Evolutionary conservation across 2,888 invertebrate species (phyloP).

Genomic region (Osmoderma eremita): DNA sequence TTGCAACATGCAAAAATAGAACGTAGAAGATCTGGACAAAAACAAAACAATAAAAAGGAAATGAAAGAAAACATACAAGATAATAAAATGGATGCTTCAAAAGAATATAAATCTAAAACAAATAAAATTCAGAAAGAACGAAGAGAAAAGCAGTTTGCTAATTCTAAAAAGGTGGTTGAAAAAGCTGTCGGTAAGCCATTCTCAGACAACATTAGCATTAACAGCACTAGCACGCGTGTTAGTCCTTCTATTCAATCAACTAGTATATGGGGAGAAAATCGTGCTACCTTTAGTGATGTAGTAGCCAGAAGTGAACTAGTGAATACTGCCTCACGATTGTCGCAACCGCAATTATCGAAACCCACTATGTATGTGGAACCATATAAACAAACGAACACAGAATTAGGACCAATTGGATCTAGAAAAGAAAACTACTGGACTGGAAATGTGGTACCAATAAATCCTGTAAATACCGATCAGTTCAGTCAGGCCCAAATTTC

Average conservation of each 20-base stretch:
- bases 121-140: slow-evolving; percentile 54
- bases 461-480: slow-evolving; percentile 40
- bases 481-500: slow-evolving; percentile 45
- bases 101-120: slow-evolving; percentile 49
- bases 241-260: slow-evolving; percentile 57
- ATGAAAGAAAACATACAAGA: slow-evolving; percentile 43
- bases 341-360: slow-evolving; percentile 52
- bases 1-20: slow-evolving; percentile 37
- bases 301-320: slow-evolving; percentile 66
- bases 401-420: slow-evolving; percentile 65
- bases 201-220: slow-evolving; percentile 43
- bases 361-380: slow-evolving; percentile 62
- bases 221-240: slow-evolving; percentile 43
- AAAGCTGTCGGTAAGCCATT: slow-evolving; percentile 48
- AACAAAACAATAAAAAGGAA: slow-evolving; percentile 37
- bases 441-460: slow-evolving; percentile 44
- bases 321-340: slow-evolving; percentile 51
- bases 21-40: slow-evolving; percentile 33
- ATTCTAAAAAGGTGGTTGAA: slow-evolving; percentile 51
- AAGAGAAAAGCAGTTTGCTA: slow-evolving; percentile 53
- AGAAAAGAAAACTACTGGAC: slow-evolving; percentile 55
- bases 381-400: slow-evolving; percentile 56
- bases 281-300: slow-evolving; percentile 70
- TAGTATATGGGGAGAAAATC: slow-evolving; percentile 67
- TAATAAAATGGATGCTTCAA: slow-evolving; percentile 40